Evolutionary conservation across 2,888 invertebrate genomes (phyloP).

Genomic region (Platypus cylindrus): DNA sequence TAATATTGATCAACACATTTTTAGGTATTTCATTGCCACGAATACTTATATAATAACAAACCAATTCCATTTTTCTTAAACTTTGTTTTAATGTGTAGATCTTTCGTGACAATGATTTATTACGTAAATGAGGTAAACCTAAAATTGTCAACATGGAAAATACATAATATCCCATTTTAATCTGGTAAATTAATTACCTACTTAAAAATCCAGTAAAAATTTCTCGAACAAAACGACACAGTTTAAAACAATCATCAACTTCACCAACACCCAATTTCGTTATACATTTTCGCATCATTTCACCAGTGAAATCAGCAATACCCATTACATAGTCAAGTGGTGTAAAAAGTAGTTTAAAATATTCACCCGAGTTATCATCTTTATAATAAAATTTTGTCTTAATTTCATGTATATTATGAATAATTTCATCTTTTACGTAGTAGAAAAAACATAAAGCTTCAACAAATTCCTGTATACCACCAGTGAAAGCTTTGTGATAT

Average conservation of each 20-base stretch:
- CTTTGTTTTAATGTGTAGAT: conserved; percentile 58
- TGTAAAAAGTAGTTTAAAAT: conserved; percentile 29
- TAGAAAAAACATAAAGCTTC: conserved; percentile 74
- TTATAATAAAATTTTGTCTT: conserved; percentile 24
- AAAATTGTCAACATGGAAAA: too few species aligned
- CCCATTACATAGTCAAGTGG: conserved; percentile 58
- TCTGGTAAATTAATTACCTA: conserved; percentile 18
- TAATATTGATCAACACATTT: conserved; percentile 47
- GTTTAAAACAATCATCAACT: conserved; percentile 54
- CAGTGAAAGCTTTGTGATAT: conserved; percentile 52
- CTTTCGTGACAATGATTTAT: conserved; percentile 58
- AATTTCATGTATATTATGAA: conserved; percentile 43
- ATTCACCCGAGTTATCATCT: conserved; percentile 16
- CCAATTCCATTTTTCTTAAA: conserved; percentile 66
- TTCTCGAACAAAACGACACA: conserved; percentile 58
- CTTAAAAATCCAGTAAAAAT: conserved; percentile 52
- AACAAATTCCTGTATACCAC: conserved; percentile 67
- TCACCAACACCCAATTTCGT: conserved; percentile 69
- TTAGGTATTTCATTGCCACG: conserved; percentile 58
- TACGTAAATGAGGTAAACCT: conserved; percentile 37
- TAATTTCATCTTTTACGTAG: conserved; percentile 45
- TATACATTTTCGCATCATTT: conserved; percentile 80
- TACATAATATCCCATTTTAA: background rate
- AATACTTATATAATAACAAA: conserved; percentile 28
- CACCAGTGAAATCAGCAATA: conserved; percentile 77